Base-by-base conservation (phyloP, 2,888 invertebrate species). In the Zaprionus bogoriensis region DNA sequence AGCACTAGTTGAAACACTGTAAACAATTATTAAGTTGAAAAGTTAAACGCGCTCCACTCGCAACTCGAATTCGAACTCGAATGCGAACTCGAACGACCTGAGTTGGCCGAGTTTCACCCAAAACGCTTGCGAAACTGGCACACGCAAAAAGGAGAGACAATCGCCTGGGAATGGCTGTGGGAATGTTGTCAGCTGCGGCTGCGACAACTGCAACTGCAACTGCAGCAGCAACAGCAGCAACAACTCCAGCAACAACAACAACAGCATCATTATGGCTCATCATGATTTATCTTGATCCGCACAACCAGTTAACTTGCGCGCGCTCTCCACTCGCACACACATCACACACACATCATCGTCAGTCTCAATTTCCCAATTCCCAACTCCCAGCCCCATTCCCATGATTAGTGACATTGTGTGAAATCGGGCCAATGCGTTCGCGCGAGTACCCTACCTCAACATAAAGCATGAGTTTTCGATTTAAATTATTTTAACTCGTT, bases 81-180 rank as follows among this genome's bases (percentile, higher is more conserved):
- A 4, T 28, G 10, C n/a, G 30, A 30, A 30, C 19, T 41, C n/a
- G 41, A 20, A 20, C 41, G 45, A 51, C 45, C 47, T 46, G 23
- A 41, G 39, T 22, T 47, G 68, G 54, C 74, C 64, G 65, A 65
- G 59, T 76, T 74, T 76, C 58, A 74, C 60, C 57, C 17, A 47
- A 70, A 63, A 63, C 39, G 39, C 51, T 64, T 69, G 67, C 55
- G 69, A 72, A 62, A 64, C 64, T 68, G 65, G 61, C 53, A 65
- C 68, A 69, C 14, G 55, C 50, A 73, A 67, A 6, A 71, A 64
- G 71, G 71, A 74, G 74, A 72, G 45, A 72, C 71, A 68, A 72
- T 72, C 45, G 53, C 38, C 69, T 74, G 74, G 74, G 64, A 74
- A 74, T 68, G 74, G 71, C 4, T 52, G 52, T 68, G 71, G 69